phyloP scores from a whole-genome alignment of 2,797 vertebrate genomes.

The Pelochelys cantorii region DNA sequence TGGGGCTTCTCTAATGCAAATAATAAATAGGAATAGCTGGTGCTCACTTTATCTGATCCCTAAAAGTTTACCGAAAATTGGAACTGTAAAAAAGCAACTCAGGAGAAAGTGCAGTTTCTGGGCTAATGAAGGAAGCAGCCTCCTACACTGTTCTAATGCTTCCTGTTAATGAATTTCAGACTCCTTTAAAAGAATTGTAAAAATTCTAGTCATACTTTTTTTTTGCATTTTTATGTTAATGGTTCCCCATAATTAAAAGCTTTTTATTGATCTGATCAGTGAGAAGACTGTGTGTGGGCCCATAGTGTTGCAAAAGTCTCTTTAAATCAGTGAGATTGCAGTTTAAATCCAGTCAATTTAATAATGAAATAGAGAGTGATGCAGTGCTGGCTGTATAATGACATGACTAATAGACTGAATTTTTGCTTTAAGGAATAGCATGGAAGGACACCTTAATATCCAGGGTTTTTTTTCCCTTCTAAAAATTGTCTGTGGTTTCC shows the following conservation, averaged over 20 bases:
- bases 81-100: not conserved
- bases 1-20: not conserved
- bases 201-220: not conserved
- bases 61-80: not conserved
- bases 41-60: not conserved
- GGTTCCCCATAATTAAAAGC: not conserved
- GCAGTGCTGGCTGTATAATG: not conserved
- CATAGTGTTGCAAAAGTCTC: not conserved
- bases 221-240: not conserved
- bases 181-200: not conserved
- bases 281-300: not conserved
- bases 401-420: not conserved
- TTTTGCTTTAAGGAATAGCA: not conserved
- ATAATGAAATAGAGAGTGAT: not conserved
- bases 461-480: not conserved
- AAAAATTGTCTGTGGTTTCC: too few relatives aligned
- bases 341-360: not conserved
- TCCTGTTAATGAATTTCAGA: not conserved
- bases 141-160: too few relatives aligned
- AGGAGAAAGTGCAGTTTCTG: not conserved
- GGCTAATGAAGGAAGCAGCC: not conserved
- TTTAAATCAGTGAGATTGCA: not conserved
- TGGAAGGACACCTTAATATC: not conserved
- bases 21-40: not conserved
- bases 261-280: not conserved